phyloP scores from a whole-genome alignment of 2,113 vertebrate species.

The human region DNA sequence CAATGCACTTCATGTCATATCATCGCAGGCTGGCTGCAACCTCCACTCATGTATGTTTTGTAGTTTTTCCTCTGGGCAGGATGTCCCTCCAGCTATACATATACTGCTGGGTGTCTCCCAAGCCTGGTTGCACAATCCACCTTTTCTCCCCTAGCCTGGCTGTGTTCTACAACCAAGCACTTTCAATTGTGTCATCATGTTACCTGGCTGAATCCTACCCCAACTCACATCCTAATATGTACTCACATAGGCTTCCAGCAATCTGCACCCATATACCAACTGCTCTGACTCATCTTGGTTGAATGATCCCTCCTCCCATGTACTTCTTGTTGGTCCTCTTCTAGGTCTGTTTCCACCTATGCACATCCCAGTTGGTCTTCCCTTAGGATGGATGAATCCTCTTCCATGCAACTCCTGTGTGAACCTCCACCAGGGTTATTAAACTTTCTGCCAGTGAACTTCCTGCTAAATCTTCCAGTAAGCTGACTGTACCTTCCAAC shows the following conservation, averaged over 20 bases:
- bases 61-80: no score
- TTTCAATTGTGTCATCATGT: not conserved
- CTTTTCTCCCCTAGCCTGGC: not conserved
- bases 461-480: not conserved
- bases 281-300: not conserved
- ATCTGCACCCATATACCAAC: not conserved
- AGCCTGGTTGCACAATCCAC: not conserved
- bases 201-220: not conserved
- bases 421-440: not conserved
- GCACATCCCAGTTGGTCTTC: not conserved
- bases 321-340: not conserved
- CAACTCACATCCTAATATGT: not conserved
- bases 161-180: not conserved
- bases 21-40: no score
- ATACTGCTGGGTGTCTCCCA: no score
- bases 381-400: not conserved
- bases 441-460: not conserved
- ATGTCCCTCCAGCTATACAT: no score
- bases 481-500: not conserved
- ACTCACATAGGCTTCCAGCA: not conserved
- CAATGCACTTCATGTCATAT: no score
- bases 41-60: no score
- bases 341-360: not conserved
- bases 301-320: not conserved
- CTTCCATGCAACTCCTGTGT: not conserved